Percentiles rank a stretch among this genome's conserved stretches.
Conservation (phyloP, 2,113 vertebrate genomes). For the Picathartes gymnocephalus region DNA sequence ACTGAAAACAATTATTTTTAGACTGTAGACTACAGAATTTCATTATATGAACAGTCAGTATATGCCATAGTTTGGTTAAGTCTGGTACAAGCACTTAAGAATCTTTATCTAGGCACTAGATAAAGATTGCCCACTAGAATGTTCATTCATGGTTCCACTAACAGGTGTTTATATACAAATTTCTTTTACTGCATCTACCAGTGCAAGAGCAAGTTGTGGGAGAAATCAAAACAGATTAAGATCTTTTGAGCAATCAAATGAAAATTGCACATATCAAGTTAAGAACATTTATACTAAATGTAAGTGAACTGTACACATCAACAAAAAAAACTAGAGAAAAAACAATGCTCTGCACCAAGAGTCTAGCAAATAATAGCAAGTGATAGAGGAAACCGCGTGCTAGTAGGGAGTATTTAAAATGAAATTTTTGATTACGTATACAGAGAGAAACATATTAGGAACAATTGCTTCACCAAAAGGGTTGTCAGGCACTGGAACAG, state of each 20-base stretch:
- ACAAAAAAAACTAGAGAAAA: not conserved
- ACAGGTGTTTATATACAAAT: not conserved
- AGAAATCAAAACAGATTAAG: not conserved
- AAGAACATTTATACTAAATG: not conserved
- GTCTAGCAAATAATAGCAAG: not conserved
- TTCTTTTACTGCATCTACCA: not conserved
- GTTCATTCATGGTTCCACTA: not conserved
- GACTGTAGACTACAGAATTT: not conserved
- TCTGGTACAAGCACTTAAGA: not conserved
- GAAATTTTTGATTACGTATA: not conserved
- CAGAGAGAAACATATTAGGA: not conserved
- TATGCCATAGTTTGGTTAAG: not conserved
- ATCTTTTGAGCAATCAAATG: not conserved
- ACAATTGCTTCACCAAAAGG: not conserved
- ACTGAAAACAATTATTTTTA: not conserved
- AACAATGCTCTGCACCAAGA: not conserved
- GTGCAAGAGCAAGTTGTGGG: not conserved
- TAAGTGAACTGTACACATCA: not conserved
- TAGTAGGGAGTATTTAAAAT: not conserved
- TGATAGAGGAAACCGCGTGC: not conserved
- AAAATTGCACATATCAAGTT: not conserved
- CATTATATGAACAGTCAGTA: not conserved
- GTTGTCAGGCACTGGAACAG: not conserved
- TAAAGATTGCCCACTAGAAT: not conserved
- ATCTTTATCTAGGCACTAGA: not conserved